A percentile compares a stretch with the other conserved stretches of the same genome.
Evolutionary conservation across 2,888 invertebrate species (phyloP).

Genomic region (Meiosimyza platycephala): DNA sequence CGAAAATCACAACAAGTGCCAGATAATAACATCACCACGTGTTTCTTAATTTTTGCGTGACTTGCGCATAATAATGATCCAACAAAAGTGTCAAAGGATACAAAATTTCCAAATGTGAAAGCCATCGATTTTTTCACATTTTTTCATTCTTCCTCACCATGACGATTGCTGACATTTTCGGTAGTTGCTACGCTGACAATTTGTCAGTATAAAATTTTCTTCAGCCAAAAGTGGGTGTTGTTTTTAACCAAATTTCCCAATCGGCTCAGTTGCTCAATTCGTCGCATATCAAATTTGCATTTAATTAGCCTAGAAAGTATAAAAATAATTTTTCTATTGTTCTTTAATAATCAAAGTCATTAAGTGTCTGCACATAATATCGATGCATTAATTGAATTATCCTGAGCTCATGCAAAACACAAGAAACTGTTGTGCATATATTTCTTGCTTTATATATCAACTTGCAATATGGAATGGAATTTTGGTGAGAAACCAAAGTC

Average conservation of each 20-base stretch:
- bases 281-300: constrained; percentile 26
- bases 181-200: not conserved
- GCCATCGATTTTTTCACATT: constrained; percentile 22
- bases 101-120: not conserved
- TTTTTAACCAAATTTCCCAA: not conserved
- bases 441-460: not conserved
- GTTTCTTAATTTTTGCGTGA: constrained; percentile 2
- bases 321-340: too few relatives aligned
- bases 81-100: constrained; percentile 1
- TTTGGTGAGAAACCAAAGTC: constrained; percentile 64
- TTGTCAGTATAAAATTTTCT: not conserved
- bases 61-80: constrained; percentile 21
- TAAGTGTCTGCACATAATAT: not conserved
- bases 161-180: not conserved
- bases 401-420: not conserved
- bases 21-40: constrained; percentile 1
- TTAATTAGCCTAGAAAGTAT: constrained; percentile 4
- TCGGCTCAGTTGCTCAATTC: not conserved
- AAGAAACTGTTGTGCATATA: not conserved
- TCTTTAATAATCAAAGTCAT: too few relatives aligned
- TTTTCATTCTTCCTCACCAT: not conserved
- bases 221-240: constrained; percentile 1
- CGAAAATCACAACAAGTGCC: constrained; percentile 14
- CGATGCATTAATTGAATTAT: not conserved
- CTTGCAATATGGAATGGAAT: constrained; percentile 63